phyloP scores from a whole-genome alignment of 2,797 vertebrate genomes.

The Agapornis canus region DNA sequence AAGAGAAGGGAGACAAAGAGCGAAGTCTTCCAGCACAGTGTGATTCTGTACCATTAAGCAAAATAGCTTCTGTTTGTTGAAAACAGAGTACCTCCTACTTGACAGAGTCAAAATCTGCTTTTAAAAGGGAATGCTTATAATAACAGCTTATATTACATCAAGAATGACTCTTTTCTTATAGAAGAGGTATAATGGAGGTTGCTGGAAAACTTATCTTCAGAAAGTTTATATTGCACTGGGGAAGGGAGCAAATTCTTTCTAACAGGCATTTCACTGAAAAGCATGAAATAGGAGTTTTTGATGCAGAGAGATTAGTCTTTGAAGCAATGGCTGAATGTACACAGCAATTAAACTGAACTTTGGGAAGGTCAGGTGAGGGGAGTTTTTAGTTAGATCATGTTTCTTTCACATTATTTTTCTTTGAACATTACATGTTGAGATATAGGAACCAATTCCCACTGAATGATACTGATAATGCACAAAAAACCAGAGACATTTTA shows the following conservation, averaged over 20 bases:
- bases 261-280: neutral
- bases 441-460: neutral
- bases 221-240: neutral
- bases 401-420: neutral
- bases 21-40: fast-evolving
- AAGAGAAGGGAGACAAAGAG: conserved; percentile 5
- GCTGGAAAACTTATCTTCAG: conserved; percentile 8
- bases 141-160: neutral
- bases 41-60: neutral
- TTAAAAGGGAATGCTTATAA: neutral
- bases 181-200: neutral
- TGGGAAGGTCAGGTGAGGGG: neutral
- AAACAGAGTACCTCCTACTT: neutral
- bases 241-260: neutral
- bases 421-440: neutral
- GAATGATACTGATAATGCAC: neutral
- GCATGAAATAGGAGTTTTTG: neutral
- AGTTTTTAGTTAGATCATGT: neutral
- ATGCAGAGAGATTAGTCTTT: neutral
- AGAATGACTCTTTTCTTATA: neutral
- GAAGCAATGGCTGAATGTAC: neutral
- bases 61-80: neutral
- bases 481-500: neutral
- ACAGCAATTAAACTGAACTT: neutral
- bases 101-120: neutral